phyloP scores from a whole-genome alignment of 2,888 invertebrate species.

The Sinohyriopsis cumingii region DNA sequence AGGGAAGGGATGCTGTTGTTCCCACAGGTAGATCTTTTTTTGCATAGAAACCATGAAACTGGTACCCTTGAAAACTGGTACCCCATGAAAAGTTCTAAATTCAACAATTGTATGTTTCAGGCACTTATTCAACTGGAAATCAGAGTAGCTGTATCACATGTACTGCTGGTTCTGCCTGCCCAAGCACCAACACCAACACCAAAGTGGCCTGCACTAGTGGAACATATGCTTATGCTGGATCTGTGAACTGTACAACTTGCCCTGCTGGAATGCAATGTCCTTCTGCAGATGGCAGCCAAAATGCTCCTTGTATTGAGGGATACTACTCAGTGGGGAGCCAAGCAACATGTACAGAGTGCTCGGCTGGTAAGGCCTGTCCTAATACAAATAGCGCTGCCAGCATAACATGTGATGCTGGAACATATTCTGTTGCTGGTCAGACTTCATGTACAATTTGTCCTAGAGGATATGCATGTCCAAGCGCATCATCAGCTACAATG shows the following conservation, averaged over 20 bases:
- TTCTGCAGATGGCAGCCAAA: conserved; percentile 45
- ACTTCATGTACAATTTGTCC: conserved; percentile 60
- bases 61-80: conserved; percentile 1
- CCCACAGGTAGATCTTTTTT: background rate
- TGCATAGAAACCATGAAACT: background rate
- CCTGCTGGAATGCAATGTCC: conserved; percentile 56
- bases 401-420: conserved; percentile 50
- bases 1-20: background rate
- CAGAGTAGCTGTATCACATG: conserved; percentile 60
- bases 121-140: conserved; percentile 54
- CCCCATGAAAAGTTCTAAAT: too few species aligned
- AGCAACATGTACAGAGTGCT: conserved; percentile 55
- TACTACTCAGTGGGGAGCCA: conserved; percentile 46
- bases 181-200: conserved; percentile 25
- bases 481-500: conserved; percentile 41
- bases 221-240: conserved; percentile 41
- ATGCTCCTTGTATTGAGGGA: conserved; percentile 57
- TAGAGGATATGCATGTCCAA: conserved; percentile 58
- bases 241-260: conserved; percentile 45
- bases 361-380: conserved; percentile 63
- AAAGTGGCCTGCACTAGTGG: conserved; percentile 39
- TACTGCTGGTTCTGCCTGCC: conserved; percentile 59
- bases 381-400: conserved; percentile 36
- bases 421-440: conserved; percentile 53
- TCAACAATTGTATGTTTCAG: conserved; percentile 32